Evolutionary conservation across 2,113 vertebrate species (phyloP).

Genomic region (Silurus meridionalis): DNA sequence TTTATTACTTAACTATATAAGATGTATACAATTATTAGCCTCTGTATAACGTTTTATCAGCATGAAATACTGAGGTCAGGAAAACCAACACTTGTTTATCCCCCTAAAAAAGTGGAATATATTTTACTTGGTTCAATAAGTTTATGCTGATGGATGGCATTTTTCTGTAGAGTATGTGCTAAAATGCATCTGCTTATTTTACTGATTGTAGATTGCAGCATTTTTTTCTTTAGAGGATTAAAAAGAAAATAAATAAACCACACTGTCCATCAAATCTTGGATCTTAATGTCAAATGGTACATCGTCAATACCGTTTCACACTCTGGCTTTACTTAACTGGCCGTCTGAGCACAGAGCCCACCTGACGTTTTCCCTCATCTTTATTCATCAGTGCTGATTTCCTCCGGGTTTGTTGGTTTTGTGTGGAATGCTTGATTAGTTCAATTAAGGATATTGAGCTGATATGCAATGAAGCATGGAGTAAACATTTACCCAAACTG

Average conservation of each 20-base stretch:
- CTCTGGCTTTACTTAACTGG: slow-evolving; percentile 10
- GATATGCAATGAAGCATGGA: slow-evolving; percentile 23
- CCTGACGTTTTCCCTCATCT: slow-evolving; percentile 30
- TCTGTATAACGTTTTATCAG: too few relatives aligned
- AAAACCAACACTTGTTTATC: too few relatives aligned
- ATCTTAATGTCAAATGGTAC: slow-evolving; percentile 36
- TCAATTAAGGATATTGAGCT: slow-evolving; percentile 44
- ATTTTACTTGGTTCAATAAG: background rate
- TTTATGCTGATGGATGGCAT: background rate
- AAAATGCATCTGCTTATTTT: slow-evolving; percentile 50
- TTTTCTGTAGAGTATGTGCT: background rate
- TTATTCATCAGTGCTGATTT: slow-evolving; percentile 48
- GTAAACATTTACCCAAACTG: slow-evolving; percentile 41
- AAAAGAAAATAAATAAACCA: slow-evolving; percentile 41
- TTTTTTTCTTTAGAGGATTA: background rate
- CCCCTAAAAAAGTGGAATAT: background rate
- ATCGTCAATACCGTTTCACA: slow-evolving; percentile 32
- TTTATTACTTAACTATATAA: background rate
- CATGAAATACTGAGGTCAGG: too few relatives aligned
- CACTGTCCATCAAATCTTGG: slow-evolving; percentile 31
- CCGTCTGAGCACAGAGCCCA: slow-evolving; percentile 21
- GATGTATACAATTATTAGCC: too few relatives aligned
- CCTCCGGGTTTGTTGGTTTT: slow-evolving; percentile 43
- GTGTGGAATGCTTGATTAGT: slow-evolving; percentile 40
- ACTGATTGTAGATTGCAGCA: background rate